Evolutionary conservation across 2,888 invertebrate genomes (phyloP), one percentile per base, ranked within the genome.

Genomic region (Acanthacorydalis orientalis): DNA sequence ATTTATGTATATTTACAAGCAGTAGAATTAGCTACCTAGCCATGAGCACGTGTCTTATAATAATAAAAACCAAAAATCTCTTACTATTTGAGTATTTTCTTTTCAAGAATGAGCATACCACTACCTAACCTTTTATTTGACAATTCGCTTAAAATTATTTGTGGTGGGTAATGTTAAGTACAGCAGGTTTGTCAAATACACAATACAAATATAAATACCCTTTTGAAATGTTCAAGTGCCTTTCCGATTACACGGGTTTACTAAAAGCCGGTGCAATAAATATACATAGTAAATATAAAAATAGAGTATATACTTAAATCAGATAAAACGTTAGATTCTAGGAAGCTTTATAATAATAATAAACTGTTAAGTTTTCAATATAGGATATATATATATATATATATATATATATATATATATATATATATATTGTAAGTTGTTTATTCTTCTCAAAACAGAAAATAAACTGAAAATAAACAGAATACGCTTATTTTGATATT

Each of bases 301-400:
- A n/a, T 37, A 37, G 4, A 12, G 4, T 37, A 12, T 37, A 37
- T 12, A 37, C n/a, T 37, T 37, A 12, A 37, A 12, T 12, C 37
- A 37, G 3, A 37, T 37, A 37, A 12, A 12, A 37, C 6, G 6
- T 37, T 37, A 12, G n/a, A 12, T n/a, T 12, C n/a, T 37, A 12
- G 37, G n/a, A 37, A 12, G 12, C 6, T 12, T 12, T 4, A 37
- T 12, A 37, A 37, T 12, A 37, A 37, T n/a, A 12, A 23, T 23
- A 23, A 23, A 23, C 23, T 34, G 45, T 42, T 47, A 15, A 43
- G 41, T 39, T 43, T 44, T 43, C 32, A 43, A 14, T 41, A 23
- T 16, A 43, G 12, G 23, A 31, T 16, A 31, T 8, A 12, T n/a
- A 23, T 16, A 14, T 14, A n/a, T n/a, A n/a, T n/a, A n/a, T n/a